Conservation (phyloP, 2,888 invertebrate species). For the Drosophila cognata region DNA sequence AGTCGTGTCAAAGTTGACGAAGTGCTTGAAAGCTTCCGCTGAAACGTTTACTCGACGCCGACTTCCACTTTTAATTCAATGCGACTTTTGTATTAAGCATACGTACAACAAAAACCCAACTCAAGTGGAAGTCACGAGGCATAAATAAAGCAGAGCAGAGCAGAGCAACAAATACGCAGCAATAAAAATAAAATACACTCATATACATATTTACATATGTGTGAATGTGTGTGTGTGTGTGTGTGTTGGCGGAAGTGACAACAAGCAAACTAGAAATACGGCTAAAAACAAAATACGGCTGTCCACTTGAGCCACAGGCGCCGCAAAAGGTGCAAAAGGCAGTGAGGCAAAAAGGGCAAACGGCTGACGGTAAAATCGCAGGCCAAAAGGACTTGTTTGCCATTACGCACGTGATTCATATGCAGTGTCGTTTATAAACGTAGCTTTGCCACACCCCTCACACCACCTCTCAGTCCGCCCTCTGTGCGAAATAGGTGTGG, state of each 20-base stretch:
- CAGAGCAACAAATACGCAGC: conserved; percentile 57
- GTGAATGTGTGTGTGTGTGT: conserved; percentile 25
- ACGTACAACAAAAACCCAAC: conserved; percentile 36
- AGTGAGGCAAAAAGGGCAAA: not conserved
- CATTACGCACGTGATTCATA: conserved; percentile 80
- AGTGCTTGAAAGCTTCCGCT: conserved; percentile 77
- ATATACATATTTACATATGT: conserved; percentile 40
- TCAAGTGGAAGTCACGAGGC: conserved; percentile 39
- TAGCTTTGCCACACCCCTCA: conserved; percentile 5
- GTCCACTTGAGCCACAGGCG: conserved; percentile 64
- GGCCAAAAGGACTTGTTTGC: conserved; percentile 52
- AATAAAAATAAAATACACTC: conserved; percentile 23
- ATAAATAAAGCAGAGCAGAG: conserved; percentile 61
- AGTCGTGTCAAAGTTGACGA: conserved; percentile 60
- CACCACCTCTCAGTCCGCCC: too few relatives aligned
- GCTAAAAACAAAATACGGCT: conserved; percentile 62
- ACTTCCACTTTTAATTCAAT: conserved; percentile 69
- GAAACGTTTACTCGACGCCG: conserved; percentile 46
- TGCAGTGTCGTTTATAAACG: conserved; percentile 69
- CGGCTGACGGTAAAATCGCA: conserved; percentile 13
- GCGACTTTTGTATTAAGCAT: conserved; percentile 64
- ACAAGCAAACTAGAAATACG: conserved; percentile 54
- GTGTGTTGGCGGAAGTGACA: conserved; percentile 69
- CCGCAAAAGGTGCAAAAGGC: conserved; percentile 17
- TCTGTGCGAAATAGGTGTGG: conserved; percentile 40